Conservation (phyloP, 1,140 invertebrate species). For the Cydia amplana region DNA sequence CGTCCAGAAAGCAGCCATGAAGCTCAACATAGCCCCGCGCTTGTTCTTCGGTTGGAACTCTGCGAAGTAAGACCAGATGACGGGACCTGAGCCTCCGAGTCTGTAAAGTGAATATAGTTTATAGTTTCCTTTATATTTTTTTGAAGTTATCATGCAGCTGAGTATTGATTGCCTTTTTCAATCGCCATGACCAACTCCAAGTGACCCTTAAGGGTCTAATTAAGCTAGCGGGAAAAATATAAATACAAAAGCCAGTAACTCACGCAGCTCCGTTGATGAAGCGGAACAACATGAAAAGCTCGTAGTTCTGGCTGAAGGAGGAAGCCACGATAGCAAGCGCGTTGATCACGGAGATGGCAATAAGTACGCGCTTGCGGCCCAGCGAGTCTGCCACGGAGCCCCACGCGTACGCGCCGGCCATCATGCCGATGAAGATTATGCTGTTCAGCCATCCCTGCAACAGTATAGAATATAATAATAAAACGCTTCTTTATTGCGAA, state of each 20-base stretch:
- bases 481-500: too few relatives aligned
- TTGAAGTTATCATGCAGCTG: too few relatives aligned
- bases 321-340: slow-evolving; percentile 92
- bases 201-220: too few relatives aligned
- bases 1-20: slow-evolving; percentile 96
- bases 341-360: slow-evolving; percentile 94
- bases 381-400: slow-evolving; percentile 93
- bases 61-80: slow-evolving; percentile 97
- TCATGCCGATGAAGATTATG: slow-evolving; percentile 95
- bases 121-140: not conserved
- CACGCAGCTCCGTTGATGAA: slow-evolving; percentile 95
- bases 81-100: slow-evolving; percentile 95
- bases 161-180: too few relatives aligned
- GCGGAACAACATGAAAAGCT: slow-evolving; percentile 92
- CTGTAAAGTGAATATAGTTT: slow-evolving; percentile 77
- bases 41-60: slow-evolving; percentile 95
- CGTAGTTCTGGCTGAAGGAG: slow-evolving; percentile 92
- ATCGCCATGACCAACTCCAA: too few relatives aligned
- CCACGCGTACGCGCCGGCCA: slow-evolving; percentile 95
- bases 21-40: slow-evolving; percentile 93
- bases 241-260: slow-evolving; percentile 75
- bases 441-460: slow-evolving; percentile 89
- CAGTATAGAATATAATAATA: too few relatives aligned
- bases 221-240: not conserved
- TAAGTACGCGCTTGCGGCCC: slow-evolving; percentile 91